A percentile compares a stretch with the other conserved stretches of the same genome.
These are phyloP conservation scores for Oceanodroma tethys DNA, from an alignment of 2,113 vertebrate species.

Conservation along the genomic window DNA sequence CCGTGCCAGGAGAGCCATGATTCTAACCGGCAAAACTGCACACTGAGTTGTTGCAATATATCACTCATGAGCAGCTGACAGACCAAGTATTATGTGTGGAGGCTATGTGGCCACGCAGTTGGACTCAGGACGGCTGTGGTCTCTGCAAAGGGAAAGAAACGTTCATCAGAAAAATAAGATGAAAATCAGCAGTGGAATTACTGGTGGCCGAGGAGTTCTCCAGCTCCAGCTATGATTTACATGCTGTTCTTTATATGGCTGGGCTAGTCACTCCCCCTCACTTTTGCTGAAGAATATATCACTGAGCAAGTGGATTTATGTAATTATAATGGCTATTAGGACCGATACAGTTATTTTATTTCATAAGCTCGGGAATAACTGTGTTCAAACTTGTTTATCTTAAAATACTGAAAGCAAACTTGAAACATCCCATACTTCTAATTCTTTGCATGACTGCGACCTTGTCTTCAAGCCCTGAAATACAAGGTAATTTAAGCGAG, in stretches of 20 bases:
- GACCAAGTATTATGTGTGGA: neutral
- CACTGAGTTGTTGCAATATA: neutral
- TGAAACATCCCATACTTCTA: neutral
- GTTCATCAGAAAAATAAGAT: neutral
- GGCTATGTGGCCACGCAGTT: rapidly evolving
- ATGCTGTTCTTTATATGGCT: neutral
- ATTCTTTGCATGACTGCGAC: slow-evolving; percentile 47
- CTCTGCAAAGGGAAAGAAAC: neutral
- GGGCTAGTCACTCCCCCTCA: neutral
- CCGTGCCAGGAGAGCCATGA: neutral
- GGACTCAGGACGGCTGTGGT: neutral
- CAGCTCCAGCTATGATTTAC: neutral
- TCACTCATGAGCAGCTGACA: neutral
- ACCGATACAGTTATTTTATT: neutral
- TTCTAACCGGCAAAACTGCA: neutral
- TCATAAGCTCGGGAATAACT: neutral
- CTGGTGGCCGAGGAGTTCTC: neutral
- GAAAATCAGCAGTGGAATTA: neutral
- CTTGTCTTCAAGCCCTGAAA: slow-evolving; percentile 24
- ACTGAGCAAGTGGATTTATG: neutral
- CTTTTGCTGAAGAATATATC: neutral
- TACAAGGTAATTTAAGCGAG: slow-evolving; percentile 6
- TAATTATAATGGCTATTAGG: neutral
- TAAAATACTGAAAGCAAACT: neutral
- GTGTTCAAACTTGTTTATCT: neutral